Evolutionary conservation across 2,113 vertebrate species (phyloP).

Genomic region (Proteles cristata): DNA sequence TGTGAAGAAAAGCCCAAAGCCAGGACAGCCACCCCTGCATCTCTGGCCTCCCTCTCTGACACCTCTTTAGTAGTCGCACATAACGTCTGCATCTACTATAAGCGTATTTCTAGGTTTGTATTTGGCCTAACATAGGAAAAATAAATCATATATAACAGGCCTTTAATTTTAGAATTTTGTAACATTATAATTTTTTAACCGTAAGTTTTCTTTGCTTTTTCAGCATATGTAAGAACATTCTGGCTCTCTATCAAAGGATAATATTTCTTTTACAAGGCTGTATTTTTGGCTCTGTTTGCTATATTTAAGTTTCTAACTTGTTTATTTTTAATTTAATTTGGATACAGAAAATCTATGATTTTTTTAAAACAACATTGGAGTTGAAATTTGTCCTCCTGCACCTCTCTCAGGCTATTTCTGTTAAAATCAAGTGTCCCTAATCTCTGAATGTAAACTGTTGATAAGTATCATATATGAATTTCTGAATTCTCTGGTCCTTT

Average conservation of each 20-base stretch:
- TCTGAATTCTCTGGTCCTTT: background rate
- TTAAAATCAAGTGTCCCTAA: background rate
- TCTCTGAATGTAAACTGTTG: background rate
- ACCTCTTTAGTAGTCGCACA: background rate
- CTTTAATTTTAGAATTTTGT: slow-evolving; percentile 25
- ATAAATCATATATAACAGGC: background rate
- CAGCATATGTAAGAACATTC: background rate
- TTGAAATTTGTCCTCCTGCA: background rate
- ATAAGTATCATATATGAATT: background rate
- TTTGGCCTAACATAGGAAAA: background rate
- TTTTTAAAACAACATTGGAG: background rate
- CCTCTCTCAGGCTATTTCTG: background rate
- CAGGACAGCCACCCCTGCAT: background rate
- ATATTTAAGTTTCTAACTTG: background rate
- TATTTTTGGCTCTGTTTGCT: background rate
- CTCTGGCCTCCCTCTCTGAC: background rate
- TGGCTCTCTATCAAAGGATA: background rate
- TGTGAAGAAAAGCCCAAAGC: background rate
- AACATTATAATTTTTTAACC: background rate
- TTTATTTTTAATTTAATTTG: slow-evolving; percentile 33
- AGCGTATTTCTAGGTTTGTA: background rate
- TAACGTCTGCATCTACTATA: background rate
- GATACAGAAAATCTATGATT: background rate
- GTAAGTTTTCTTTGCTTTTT: background rate
- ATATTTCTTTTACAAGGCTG: background rate